Evolutionary conservation across 2,888 invertebrate genomes (phyloP).

Genomic region (Maniola hyperantus): DNA sequence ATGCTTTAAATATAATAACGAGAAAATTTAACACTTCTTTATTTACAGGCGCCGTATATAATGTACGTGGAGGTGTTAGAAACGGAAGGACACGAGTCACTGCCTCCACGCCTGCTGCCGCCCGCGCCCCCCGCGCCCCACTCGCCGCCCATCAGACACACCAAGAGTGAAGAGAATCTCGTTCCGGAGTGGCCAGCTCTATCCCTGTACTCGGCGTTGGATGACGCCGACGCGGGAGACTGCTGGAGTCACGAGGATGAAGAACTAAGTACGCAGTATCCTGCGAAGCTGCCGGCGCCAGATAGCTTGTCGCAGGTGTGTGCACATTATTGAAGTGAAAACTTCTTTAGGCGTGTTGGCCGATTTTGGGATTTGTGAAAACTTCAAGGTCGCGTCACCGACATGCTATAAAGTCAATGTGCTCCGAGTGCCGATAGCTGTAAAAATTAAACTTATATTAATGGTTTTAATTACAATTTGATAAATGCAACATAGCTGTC

Average conservation of each 20-base stretch:
- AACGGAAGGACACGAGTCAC: constrained; percentile 87
- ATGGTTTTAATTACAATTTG: too few species aligned
- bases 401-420: too few species aligned
- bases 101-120: constrained; percentile 94
- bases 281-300: constrained; percentile 65
- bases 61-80: constrained; percentile 98
- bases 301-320: constrained; percentile 91
- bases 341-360: too few species aligned
- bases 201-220: constrained; percentile 68
- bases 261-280: constrained; percentile 85
- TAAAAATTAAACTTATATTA: too few species aligned
- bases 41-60: constrained; percentile 93
- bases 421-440: too few species aligned
- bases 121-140: constrained; percentile 88
- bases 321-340: not conserved
- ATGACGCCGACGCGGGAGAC: constrained; percentile 81
- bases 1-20: too few species aligned
- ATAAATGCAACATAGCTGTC: too few species aligned
- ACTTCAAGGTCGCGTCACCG: too few species aligned
- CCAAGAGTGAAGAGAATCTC: constrained; percentile 96
- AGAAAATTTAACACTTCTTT: not conserved
- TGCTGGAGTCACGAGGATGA: constrained; percentile 99
- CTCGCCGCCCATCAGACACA: constrained; percentile 89
- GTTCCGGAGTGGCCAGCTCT: constrained; percentile 81
- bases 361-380: too few species aligned